Base-by-base conservation (phyloP, 2,888 invertebrate species). In the Lottia gigantea region DNA sequence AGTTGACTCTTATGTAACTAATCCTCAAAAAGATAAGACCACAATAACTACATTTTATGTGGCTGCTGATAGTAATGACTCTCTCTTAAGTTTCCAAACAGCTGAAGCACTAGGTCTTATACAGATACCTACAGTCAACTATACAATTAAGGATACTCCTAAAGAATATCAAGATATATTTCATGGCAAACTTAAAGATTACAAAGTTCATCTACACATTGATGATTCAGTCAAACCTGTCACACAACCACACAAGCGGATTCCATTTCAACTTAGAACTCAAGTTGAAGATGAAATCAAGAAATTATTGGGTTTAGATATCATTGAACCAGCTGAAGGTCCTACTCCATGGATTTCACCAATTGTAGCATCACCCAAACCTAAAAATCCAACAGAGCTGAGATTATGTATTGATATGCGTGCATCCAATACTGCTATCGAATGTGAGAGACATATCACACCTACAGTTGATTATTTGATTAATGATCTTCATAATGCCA, bases 361-460 rank as follows among this genome's bases (percentile, higher is more conserved):
- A 15, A 61, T 73, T 25, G 73, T 76, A 1, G 55, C 67, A 8
- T 75, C 71, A 25, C 64, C 73, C 4, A 78, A 70, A 66, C 69
- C 62, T 64, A 78, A 68, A 65, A 72, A 72, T 19, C 72, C 69
- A 4, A 61, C 69, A 3, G 71, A 76, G 55, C 73, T 80, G 11
- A 19, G 78, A 25, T 62, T 82, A 12, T 81, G 79, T 67, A 73
- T 79, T 6, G 79, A 81, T 62, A 80, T 80, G 81, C 63, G 74
- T 31, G 64, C 70, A 66, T 66, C 78, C 4, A 79, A 81, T 64
- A 73, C 68, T 40, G 79, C 79, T 0, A 75, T 80, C 19, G 47
- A 72, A 55, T 49, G 78, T 16, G 74, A 74, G 45, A 46, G 74
- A 63, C 77, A 82, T 67, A 71, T 70, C 1, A 76, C 75, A 62